Base-by-base conservation (phyloP, 37 sponge, comb jelly and placozoan species). In the Halisarca cf. caerulea region DNA sequence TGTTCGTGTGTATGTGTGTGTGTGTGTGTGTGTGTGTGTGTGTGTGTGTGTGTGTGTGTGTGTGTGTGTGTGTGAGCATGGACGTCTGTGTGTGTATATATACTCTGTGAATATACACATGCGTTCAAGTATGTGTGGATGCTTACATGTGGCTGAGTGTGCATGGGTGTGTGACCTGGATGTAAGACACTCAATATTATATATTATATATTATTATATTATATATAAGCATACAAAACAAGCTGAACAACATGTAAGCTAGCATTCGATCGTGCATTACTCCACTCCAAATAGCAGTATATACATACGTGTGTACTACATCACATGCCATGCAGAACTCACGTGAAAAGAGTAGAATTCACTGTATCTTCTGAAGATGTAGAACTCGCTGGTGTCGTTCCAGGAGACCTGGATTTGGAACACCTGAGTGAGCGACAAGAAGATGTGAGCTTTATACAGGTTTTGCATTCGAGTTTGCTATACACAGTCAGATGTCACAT, bases 331-430 rank as follows among this genome's bases (percentile, higher is more conserved):
- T n/a, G n/a, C n/a, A n/a, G n/a, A n/a, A n/a, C n/a, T 74, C 38
- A 93, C 94, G 70, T 93, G 94, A 40, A 93, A 85, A 8, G 94
- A 87, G 79, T 89, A 93, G 79, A 93, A 89, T 35, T 93, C 94
- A 38, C 90, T 93, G 90, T 93, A 93, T 78, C 94, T 41, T 79
- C 94, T 38, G 66, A 87, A 87, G n/a, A 87, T 79, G 66, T 93
- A 90, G 61, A 61, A 93, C 5, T 90, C 59, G 2, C 81, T 85
- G 68, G 44, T 66, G 71, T 89, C 88, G 62, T 73, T 90, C 94
- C 94, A 93, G 25, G 85, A 80, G 38, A 93, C 90, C 41, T 87
- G 85, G 27, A 93, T 90, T 83, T 87, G 88, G 58, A 87, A 93
- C 1, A 89, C 94, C 94, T 93, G 83, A 40, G 45, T 17, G 23